These are phyloP conservation scores for Paracentrotus lividus DNA, from an alignment of 53 echinoderm and acorn worm species.

Conservation along the genomic window DNA sequence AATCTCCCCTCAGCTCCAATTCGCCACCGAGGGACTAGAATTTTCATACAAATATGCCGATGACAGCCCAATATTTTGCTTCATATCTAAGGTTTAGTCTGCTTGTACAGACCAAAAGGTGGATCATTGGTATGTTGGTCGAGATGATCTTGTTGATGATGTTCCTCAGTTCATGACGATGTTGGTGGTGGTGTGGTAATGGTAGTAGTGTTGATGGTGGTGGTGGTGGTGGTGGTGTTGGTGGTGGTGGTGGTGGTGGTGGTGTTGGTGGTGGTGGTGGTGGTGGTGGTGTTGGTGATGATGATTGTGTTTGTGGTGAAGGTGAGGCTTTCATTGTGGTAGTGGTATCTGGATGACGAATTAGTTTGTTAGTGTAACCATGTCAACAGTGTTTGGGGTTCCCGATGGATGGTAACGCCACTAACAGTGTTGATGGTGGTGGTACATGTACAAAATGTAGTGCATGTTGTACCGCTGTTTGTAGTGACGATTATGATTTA, in stretches of 20 bases:
- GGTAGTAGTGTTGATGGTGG: neutral
- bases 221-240: neutral
- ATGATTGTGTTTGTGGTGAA: too few species aligned
- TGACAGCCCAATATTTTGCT: conserved; percentile 41
- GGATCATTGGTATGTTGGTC: neutral
- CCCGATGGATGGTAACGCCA: too few species aligned
- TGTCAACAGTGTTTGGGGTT: too few species aligned
- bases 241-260: too few species aligned
- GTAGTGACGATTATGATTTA: neutral
- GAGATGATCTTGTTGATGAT: neutral
- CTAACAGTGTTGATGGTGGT: neutral
- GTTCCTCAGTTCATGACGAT: neutral
- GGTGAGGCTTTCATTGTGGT: too few species aligned
- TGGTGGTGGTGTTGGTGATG: too few species aligned
- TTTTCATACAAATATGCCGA: conserved; percentile 43
- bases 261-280: too few species aligned
- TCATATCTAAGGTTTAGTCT: conserved; percentile 34
- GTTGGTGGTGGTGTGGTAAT: neutral
- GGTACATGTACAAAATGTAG: neutral
- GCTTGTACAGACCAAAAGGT: neutral
- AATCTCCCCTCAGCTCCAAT: conserved; percentile 19
- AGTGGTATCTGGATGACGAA: too few species aligned
- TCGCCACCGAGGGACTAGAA: neutral
- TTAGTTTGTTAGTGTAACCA: too few species aligned
- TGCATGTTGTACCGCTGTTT: neutral